Percentiles rank a stretch among this genome's conserved stretches.
phyloP scores from a whole-genome alignment of 53 echinoderm and acorn worm genomes.

The Antedon mediterranea region DNA sequence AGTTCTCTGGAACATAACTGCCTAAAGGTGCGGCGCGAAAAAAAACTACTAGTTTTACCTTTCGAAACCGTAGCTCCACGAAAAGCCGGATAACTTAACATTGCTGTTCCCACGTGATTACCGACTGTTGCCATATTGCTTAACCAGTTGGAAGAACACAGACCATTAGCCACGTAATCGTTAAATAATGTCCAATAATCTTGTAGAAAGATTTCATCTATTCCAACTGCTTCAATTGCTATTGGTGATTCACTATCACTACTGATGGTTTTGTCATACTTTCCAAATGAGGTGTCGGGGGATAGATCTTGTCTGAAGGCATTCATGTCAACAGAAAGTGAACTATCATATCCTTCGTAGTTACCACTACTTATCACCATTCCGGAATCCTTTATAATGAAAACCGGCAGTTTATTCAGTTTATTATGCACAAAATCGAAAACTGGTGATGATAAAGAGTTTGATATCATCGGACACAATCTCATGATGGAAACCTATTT shows the following conservation, averaged over 20 bases:
- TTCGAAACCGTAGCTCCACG: neutral
- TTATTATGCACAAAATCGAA: no score
- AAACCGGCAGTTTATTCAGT: no score
- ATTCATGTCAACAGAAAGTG: slow-evolving; percentile 23
- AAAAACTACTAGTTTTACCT: slow-evolving; percentile 11
- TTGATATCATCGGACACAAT: no score
- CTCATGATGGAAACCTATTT: no score
- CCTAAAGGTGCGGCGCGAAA: no score
- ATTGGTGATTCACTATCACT: slow-evolving; percentile 1
- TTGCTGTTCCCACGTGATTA: slow-evolving; percentile 10
- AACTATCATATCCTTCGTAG: slow-evolving; percentile 6
- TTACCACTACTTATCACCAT: neutral
- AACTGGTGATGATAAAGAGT: no score
- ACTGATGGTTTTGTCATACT: neutral
- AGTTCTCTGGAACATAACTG: no score
- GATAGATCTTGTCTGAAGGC: slow-evolving; percentile 2
- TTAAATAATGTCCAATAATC: slow-evolving; percentile 16
- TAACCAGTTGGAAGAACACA: slow-evolving; percentile 9
- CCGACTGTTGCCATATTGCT: neutral
- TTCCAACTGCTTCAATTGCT: slow-evolving; percentile 12
- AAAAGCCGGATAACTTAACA: slow-evolving; percentile 9
- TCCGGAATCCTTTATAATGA: neutral
- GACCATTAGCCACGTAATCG: slow-evolving; percentile 1
- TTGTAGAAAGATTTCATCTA: slow-evolving; percentile 16
- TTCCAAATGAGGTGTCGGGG: neutral